phyloP scores from a whole-genome alignment of 1,140 invertebrate species.

The Antheraea pernyi region DNA sequence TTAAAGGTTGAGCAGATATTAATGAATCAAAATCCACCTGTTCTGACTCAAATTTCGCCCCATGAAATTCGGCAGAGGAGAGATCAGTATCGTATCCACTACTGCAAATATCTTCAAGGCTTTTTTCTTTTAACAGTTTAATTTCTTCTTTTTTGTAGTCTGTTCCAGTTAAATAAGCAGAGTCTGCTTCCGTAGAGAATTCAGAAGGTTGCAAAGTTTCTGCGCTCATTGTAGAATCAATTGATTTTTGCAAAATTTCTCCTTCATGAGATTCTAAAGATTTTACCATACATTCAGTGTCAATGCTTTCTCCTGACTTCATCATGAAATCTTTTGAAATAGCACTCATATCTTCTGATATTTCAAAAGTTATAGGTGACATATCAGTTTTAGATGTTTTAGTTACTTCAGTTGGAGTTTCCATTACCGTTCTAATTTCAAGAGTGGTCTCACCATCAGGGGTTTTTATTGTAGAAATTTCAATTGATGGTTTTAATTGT shows the following conservation, averaged over 20 bases:
- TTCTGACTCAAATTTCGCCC: constrained; percentile 77
- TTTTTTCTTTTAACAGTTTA: constrained; percentile 76
- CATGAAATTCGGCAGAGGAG: constrained; percentile 82
- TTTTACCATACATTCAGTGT: constrained; percentile 77
- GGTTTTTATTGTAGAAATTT: constrained; percentile 40
- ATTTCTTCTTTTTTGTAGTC: constrained; percentile 71
- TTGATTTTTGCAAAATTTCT: constrained; percentile 76
- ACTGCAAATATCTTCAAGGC: constrained; percentile 79
- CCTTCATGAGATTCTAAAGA: constrained; percentile 76
- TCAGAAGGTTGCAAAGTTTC: constrained; percentile 77
- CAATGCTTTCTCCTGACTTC: constrained; percentile 79
- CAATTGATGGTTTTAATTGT: constrained; percentile 28
- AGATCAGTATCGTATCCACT: constrained; percentile 84
- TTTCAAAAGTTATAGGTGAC: constrained; percentile 59
- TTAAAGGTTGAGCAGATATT: constrained; percentile 68
- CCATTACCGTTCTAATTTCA: constrained; percentile 64
- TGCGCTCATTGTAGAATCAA: constrained; percentile 74
- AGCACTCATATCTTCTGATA: constrained; percentile 62
- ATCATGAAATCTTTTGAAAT: constrained; percentile 79
- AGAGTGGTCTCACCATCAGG: constrained; percentile 42
- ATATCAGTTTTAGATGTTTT: constrained; percentile 56
- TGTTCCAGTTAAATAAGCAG: constrained; percentile 71
- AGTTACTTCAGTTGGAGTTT: constrained; percentile 67
- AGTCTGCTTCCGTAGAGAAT: constrained; percentile 75
- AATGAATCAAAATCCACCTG: constrained; percentile 68